Conservation (phyloP, 1,140 invertebrate species). For the Sitobion miscanthi region DNA sequence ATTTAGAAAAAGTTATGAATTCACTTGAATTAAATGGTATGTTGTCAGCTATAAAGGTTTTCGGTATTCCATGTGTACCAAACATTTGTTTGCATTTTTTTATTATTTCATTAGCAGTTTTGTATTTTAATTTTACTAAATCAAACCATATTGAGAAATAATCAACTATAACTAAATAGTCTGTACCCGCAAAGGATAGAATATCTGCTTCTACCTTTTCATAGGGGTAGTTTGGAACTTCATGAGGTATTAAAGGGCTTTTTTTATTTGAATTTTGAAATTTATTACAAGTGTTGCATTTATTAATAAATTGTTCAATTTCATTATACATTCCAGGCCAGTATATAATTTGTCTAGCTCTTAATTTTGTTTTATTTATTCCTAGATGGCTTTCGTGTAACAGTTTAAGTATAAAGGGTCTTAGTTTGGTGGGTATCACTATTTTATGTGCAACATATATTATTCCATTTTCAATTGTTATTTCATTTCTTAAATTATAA, state of each 20-base stretch:
- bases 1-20: no score
- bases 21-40: no score
- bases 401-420: neutral
- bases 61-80: no score
- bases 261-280: neutral
- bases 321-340: neutral
- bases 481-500: neutral
- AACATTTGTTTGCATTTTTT: no score
- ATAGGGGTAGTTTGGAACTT: neutral
- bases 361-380: neutral
- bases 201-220: conserved; percentile 24
- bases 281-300: conserved; percentile 6
- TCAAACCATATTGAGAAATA: conserved; percentile 50
- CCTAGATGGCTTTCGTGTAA: neutral
- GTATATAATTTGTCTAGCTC: neutral
- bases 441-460: neutral
- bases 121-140: neutral
- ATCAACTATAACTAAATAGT: conserved; percentile 47
- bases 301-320: neutral
- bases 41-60: no score
- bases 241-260: neutral
- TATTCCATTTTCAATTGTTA: neutral
- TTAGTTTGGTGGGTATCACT: neutral
- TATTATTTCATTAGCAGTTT: neutral
- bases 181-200: neutral